Conservation (phyloP, 1,140 invertebrate genomes). For the Drosophila sp. region DNA sequence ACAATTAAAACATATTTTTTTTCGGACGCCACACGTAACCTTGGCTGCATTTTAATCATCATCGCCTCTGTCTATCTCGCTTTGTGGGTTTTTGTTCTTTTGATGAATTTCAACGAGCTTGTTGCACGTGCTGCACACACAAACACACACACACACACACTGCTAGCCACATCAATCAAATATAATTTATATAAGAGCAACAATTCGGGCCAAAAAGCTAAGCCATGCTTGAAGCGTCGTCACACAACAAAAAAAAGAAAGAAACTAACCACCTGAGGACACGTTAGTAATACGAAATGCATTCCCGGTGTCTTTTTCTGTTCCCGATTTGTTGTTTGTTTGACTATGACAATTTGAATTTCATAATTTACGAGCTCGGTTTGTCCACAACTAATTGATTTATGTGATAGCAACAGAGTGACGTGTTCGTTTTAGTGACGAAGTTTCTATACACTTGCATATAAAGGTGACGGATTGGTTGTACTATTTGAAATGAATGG, state of each 20-base stretch:
- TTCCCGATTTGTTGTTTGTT: constrained; percentile 38
- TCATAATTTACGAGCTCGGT: constrained; percentile 72
- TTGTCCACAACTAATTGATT: constrained; percentile 68
- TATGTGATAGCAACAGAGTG: constrained; percentile 37
- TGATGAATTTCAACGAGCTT: constrained; percentile 58
- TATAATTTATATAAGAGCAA: constrained; percentile 76
- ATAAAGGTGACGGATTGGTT: too few species aligned
- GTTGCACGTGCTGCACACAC: constrained; percentile 59
- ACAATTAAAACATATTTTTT: constrained; percentile 72
- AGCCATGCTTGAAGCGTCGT: constrained; percentile 47
- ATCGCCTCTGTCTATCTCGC: constrained; percentile 16
- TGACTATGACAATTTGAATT: constrained; percentile 46
- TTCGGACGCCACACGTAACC: constrained; percentile 69
- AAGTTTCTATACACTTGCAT: background rate
- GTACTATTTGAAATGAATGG: too few species aligned
- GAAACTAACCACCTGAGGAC: constrained; percentile 36
- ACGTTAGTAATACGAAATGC: constrained; percentile 54
- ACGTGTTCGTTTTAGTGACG: background rate
- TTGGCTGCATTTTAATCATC: constrained; percentile 79
- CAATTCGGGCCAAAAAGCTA: constrained; percentile 19
- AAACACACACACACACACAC: background rate
- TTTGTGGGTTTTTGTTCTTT: constrained; percentile 23
- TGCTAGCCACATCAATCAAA: constrained; percentile 73
- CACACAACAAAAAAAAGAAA: constrained; percentile 4
- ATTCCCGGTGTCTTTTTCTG: constrained; percentile 26